Percentiles rank a stretch among this genome's conserved stretches.
phyloP scores from a whole-genome alignment of 2,888 invertebrate genomes.

The Oscheius sp. region DNA sequence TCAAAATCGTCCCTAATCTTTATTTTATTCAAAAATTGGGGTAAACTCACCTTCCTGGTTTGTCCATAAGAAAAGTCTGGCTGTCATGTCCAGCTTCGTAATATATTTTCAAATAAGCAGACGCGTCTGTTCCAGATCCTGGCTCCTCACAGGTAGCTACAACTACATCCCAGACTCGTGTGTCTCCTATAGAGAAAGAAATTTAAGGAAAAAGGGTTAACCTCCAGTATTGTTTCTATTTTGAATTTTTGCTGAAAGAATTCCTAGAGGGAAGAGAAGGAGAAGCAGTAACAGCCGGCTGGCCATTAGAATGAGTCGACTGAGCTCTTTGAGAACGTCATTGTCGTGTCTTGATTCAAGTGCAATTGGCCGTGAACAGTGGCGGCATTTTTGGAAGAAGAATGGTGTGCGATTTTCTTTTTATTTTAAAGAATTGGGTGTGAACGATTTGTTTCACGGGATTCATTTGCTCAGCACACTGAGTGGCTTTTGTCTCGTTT shows the following conservation, averaged over 20 bases:
- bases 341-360: conserved; percentile 1
- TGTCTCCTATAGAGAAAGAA: conserved; percentile 25
- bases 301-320: conserved; percentile 8
- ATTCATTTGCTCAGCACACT: conserved; percentile 24
- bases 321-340: neutral
- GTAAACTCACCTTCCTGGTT: conserved; percentile 37
- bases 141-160: conserved; percentile 56
- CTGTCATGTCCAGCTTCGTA: conserved; percentile 54
- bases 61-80: conserved; percentile 55
- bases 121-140: conserved; percentile 61
- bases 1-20: conserved; percentile 58
- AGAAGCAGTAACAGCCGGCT: neutral
- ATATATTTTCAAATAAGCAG: conserved; percentile 56
- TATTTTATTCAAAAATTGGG: neutral
- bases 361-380: conserved; percentile 4
- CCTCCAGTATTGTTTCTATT: conserved; percentile 10
- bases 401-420: neutral
- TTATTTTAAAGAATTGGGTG: neutral
- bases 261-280: neutral
- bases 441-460: conserved; percentile 4
- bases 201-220: neutral
- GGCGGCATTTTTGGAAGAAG: neutral
- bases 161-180: conserved; percentile 60
- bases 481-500: conserved; percentile 27
- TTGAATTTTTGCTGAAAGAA: neutral